phyloP scores from a whole-genome alignment of 2,797 vertebrate species.

The Myotis planiceps region DNA sequence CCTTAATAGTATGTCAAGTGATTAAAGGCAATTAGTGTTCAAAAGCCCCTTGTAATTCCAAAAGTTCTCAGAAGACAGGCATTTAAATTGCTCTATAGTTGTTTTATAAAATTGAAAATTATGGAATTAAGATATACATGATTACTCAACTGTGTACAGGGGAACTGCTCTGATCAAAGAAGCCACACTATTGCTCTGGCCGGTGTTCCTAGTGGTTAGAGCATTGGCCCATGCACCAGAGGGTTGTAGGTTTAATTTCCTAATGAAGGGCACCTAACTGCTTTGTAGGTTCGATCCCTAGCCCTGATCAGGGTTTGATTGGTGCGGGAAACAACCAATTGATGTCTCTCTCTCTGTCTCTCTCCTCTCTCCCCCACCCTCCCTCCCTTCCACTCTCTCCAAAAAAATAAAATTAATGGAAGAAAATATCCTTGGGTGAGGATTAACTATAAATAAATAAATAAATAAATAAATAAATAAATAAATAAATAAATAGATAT shows the following conservation, averaged over 20 bases:
- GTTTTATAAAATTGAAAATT: neutral
- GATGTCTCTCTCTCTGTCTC: neutral
- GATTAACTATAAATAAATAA: too few species aligned
- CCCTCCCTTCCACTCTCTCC: neutral
- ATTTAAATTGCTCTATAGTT: neutral
- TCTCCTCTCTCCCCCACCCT: too few species aligned
- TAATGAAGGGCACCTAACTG: neutral
- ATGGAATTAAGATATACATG: neutral
- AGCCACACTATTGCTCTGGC: neutral
- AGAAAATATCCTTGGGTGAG: too few species aligned
- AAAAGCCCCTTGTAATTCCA: neutral
- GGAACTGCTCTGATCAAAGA: neutral
- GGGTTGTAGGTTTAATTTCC: neutral
- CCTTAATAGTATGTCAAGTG: neutral
- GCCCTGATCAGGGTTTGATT: too few species aligned
- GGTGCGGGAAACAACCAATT: neutral
- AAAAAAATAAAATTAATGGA: too few species aligned
- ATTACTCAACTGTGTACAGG: neutral
- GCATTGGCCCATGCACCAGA: neutral
- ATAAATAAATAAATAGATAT: too few species aligned
- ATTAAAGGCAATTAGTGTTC: constrained; percentile 24
- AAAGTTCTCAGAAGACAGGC: constrained; percentile 13
- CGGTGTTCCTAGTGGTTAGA: neutral
- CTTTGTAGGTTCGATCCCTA: neutral
- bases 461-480: too few species aligned